Base-by-base conservation (phyloP, 2,888 invertebrate genomes). In the Prenolepis imparis region DNA sequence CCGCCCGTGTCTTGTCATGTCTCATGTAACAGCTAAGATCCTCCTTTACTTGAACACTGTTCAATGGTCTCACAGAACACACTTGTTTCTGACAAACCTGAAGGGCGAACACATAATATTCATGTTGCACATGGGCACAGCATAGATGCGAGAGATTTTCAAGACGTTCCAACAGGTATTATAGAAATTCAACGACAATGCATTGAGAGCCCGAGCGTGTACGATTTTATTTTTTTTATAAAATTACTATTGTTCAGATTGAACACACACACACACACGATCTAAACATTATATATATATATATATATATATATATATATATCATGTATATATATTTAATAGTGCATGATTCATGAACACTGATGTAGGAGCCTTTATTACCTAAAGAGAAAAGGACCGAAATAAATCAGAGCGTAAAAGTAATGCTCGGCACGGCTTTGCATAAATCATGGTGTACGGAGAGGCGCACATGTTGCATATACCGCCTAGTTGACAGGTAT, bases 341-440 rank as follows among this genome's bases (percentile, higher is more conserved):
- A 24, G 41, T 28, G 57, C 48, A 57, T 77, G 74, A 85, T 84
- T 82, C 85, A 82, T 72, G 66, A 41, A 78, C 63, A 64, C 59
- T 67, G 44, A 64, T 55, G 68, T 39, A 32, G 52, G 55, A 59
- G 63, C 77, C 70, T 64, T 67, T 63, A 44, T 39, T 28, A 48
- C 67, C 63, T 41, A n/a, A 52, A 74, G 68, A 83, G 78, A 75
- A 77, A 84, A 82, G 68, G 59, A 73, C 70, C 57, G 74, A 84
- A 80, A 83, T 84, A 85, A 81, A 83, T 84, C 82, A 87, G 70
- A 78, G 63, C 66, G 48, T 73, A 64, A 86, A 87, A 85, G 83
- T 86, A 86, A 86, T 85, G 68, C 63, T 73, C 59, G 32, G 74
- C 61, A 70, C 55, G 63, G 32, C 24, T 63, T 73, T 84, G 70